These are phyloP conservation scores for Misgurnus mizolepis DNA, from an alignment of 2,113 vertebrate species.

Conservation along the genomic window DNA sequence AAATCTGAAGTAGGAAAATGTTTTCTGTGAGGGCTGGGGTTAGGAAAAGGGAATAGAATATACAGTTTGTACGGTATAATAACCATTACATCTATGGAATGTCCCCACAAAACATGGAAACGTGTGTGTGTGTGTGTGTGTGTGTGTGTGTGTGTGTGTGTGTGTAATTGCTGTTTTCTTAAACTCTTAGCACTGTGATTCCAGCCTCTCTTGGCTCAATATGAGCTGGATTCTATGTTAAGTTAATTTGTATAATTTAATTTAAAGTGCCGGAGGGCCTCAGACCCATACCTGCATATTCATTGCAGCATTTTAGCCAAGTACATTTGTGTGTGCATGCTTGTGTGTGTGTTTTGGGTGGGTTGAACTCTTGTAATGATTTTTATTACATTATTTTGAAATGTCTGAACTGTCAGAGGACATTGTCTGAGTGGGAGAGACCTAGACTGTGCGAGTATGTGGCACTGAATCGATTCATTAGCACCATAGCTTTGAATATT, in stretches of 20 bases:
- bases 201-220: constrained; percentile 5
- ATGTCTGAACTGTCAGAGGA: constrained; percentile 30
- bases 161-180: constrained; percentile 24
- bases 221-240: constrained; percentile 30
- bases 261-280: constrained; percentile 77
- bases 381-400: constrained; percentile 33
- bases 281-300: constrained; percentile 70
- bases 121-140: constrained; percentile 65
- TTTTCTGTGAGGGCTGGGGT: too few species aligned
- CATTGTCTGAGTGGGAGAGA: constrained; percentile 1
- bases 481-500: constrained; percentile 32
- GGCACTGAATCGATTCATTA: constrained; percentile 25
- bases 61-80: too few species aligned
- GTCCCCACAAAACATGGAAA: constrained; percentile 62
- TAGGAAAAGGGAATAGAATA: too few species aligned
- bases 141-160: constrained; percentile 10
- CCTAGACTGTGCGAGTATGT: neutral
- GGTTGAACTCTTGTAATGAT: constrained; percentile 7
- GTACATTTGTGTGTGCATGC: constrained; percentile 21
- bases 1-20: too few species aligned
- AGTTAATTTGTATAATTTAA: constrained; percentile 30
- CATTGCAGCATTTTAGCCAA: neutral
- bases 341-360: constrained; percentile 17
- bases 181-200: constrained; percentile 34
- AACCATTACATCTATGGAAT: too few species aligned